Base-by-base conservation (phyloP, 2,113 vertebrate species). In the Cryptomyrus ogoouensis region DNA sequence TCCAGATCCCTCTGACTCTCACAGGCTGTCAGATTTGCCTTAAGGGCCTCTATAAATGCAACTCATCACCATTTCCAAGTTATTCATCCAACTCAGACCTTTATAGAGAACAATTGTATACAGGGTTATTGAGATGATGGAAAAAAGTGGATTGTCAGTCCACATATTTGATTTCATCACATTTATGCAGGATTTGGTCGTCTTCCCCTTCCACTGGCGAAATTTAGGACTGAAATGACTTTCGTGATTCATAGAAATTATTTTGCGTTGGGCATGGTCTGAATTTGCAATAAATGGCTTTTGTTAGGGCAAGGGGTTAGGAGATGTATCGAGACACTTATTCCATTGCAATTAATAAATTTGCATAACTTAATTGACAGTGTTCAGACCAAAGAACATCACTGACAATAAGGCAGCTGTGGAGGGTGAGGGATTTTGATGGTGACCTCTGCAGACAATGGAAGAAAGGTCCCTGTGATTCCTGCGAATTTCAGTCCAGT, bases 331-430 rank as follows among this genome's bases (percentile, higher is more conserved):
- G 31, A 83, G 90, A 50, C 83, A 15, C 88, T 90, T 88, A 83
- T 87, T 92, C 93, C 92, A 94, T 93, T 88, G 86, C 93, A 94
- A 95, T 93, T 93, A 94, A 87, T 0, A 83, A 91, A 95, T 95
- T 95, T 93, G 93, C 95, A 95, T 95, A 94, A 93, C 91, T 92
- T 95, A 95, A 95, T 95, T 93, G 93, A 92, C 92, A 89, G 88
- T 91, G 89, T 93, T 94, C 92, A 91, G 91, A 90, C 47, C 27
- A 89, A 90, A 90, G 90, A 88, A 93, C 91, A 90, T 90, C 91
- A 93, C 94, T 93, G 91, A 88, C 83, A 88, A 88, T 91, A 44
- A 84, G 80, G 5, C 93, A 91, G 83, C 39, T 5, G 42, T 35
- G 5, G 46, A 47, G 62, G 50, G 50, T 10, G 86, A 87, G 9